Evolutionary conservation across 2,888 invertebrate genomes (phyloP), one percentile per base, ranked within the genome.

Genomic region (Rhimphoctona megacephalus): DNA sequence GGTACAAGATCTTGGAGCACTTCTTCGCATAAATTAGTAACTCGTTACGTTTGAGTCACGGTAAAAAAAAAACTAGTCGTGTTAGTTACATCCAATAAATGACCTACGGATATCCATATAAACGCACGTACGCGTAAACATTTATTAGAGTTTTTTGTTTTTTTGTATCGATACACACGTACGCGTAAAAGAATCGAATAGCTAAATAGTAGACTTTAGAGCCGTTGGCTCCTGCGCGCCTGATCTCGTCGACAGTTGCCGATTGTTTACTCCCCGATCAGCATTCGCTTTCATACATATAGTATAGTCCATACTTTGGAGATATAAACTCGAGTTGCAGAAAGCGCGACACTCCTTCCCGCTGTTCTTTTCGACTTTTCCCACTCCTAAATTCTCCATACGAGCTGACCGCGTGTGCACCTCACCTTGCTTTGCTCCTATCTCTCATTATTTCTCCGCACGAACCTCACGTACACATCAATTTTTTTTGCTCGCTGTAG

Each of bases 231-330:
- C 52, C 43, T 54, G 70, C 69, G 17, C 36, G 36, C 46, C 70
- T 36, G 80, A 46, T 72, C 57, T 46, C 61, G 61, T 57, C 67
- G 83, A 54, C 83, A 43, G 72, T 83, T 78, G 46, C 78, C 78
- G 78, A 73, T 78, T 83, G 83, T 73, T 83, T 77, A 77, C 78
- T 78, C 39, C 25, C 52, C 74, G 25, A 61, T 67, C 22, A 67
- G 17, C 78, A 52, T 52, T 66, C 66, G 67, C 78, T 49, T 67
- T 67, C 78, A 8, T 64, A 64, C 64, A 73, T 73, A 49, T 78
- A 67, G 43, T 67, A 36, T 67, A 33, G 36, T 52, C 46, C 19
- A 49, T 77, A 25, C 36, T 46, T n/a, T n/a, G 2, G 17, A 77
- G 46, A 43, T 64, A 64, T 6, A 61, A 61, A 19, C 61, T n/a